Base-by-base conservation (phyloP, 2,113 vertebrate species). In the Chinchilla lanigera region DNA sequence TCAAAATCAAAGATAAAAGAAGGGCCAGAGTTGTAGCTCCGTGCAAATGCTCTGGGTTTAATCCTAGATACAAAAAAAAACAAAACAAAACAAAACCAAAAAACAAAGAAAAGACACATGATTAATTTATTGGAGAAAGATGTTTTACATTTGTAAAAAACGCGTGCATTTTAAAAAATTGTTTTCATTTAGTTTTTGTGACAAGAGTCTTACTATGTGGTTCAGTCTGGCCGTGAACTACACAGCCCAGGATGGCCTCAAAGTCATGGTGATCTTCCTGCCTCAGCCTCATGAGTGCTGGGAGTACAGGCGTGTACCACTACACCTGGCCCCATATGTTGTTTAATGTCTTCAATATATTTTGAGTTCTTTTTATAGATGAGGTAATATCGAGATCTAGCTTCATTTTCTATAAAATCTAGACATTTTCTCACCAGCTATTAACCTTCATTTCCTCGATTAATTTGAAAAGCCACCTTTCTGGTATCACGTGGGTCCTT, bases 341-440 rank as follows among this genome's bases (percentile, higher is more conserved):
- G 24, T 73, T 97, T 82, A 75, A 96, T 54, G 44, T 91, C 50
- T 90, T 81, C 33, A 65, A 58, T 71, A n/a, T 61, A 80, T 41
- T 78, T 61, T 69, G 81, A 50, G 9, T 89, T 94, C 52, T 92
- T 80, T 95, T 78, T 92, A 87, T n/a, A 85, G 52, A 71, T 30
- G 33, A 80, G 28, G 12, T 54, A 61, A 61, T 75, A 61, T 13
- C 85, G 12, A 44, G 11, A 85, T 73, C 28, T 47, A 22, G 38
- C 26, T 86, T 94, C 20, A 85, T 61, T 78, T 67, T 92, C 41
- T 95, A 85, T 33, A 61, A 89, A 95, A 80, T 69, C 20, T 56
- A 78, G 9, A 10, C 56, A 50, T 87, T 82, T 90, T 93, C 33
- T 56, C 28, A 65, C 13, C 1, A 41, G 50, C 56, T n/a, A 89